phyloP scores from a whole-genome alignment of 2,113 vertebrate genomes.

The Thymallus thymallus region DNA sequence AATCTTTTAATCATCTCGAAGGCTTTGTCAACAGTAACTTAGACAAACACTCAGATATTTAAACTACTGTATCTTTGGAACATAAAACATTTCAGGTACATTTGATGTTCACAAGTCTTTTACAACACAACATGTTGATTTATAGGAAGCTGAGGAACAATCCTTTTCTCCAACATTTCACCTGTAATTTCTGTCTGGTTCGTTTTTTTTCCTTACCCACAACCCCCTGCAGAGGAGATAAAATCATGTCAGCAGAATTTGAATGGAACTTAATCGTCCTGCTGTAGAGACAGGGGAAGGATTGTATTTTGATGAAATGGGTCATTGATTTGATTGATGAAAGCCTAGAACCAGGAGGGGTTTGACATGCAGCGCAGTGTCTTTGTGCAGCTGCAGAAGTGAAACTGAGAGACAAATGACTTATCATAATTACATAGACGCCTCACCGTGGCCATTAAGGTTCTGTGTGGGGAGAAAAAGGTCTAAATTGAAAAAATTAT shows the following conservation, averaged over 20 bases:
- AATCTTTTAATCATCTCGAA: conserved; percentile 11
- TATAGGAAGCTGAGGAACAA: not conserved
- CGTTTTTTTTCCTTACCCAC: conserved; percentile 14
- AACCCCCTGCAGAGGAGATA: conserved; percentile 37
- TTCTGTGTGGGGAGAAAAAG: conserved; percentile 21
- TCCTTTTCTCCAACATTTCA: conserved; percentile 10
- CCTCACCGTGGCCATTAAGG: conserved; percentile 20
- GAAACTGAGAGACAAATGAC: conserved; percentile 37
- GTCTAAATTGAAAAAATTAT: conserved; percentile 19
- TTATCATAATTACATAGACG: conserved; percentile 40
- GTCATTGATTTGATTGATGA: conserved; percentile 74
- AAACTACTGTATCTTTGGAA: not conserved
- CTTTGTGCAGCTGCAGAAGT: conserved; percentile 33
- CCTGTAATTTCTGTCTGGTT: conserved; percentile 2
- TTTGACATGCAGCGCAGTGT: conserved; percentile 49
- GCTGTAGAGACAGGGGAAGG: conserved; percentile 55
- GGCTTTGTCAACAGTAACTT: not conserved
- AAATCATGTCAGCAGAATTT: conserved; percentile 60
- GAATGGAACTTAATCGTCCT: conserved; percentile 51
- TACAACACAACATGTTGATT: not conserved
- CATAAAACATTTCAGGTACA: not conserved
- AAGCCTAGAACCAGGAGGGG: conserved; percentile 44
- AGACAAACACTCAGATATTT: not conserved
- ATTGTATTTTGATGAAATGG: conserved; percentile 71
- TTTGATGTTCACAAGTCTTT: not conserved